Conservation (phyloP, 2,797 vertebrate genomes). For the Phrynocephalus vlangalii region DNA sequence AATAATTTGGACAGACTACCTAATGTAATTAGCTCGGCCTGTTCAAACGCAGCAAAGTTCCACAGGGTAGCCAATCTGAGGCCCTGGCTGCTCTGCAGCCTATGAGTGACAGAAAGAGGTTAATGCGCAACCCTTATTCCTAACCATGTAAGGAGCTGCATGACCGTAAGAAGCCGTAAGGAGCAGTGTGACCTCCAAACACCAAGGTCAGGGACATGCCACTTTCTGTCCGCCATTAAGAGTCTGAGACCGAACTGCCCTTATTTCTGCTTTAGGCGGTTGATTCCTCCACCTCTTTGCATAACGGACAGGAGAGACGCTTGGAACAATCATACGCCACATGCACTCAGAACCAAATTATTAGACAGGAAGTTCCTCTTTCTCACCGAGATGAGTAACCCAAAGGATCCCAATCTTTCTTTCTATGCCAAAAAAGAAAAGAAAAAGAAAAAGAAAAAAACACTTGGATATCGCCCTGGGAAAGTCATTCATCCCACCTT, state of each 20-base stretch:
- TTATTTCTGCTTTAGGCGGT: conserved; percentile 13
- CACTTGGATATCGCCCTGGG: neutral
- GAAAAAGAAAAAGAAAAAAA: neutral
- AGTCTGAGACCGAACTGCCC: neutral
- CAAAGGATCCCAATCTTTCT: neutral
- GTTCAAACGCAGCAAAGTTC: conserved; percentile 60
- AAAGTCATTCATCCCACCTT: neutral
- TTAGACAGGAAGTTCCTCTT: neutral
- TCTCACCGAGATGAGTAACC: neutral
- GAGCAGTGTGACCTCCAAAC: conserved; percentile 44
- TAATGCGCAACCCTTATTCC: conserved; percentile 48
- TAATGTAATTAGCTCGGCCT: conserved; percentile 68
- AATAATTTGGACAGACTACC: conserved; percentile 69
- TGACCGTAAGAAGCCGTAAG: neutral
- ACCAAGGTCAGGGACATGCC: conserved; percentile 19
- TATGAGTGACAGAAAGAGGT: conserved; percentile 66
- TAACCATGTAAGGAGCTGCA: conserved; percentile 35
- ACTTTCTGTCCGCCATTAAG: conserved; percentile 24
- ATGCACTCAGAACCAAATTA: neutral
- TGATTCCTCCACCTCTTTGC: neutral
- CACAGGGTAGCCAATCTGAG: conserved; percentile 47
- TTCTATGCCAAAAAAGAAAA: neutral
- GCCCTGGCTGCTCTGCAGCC: conserved; percentile 17
- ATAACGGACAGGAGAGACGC: neutral
- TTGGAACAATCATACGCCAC: neutral